Evolutionary conservation across 2,888 invertebrate species (phyloP), one percentile per base, ranked within the genome.

Genomic region (Parelbella ahira): DNA sequence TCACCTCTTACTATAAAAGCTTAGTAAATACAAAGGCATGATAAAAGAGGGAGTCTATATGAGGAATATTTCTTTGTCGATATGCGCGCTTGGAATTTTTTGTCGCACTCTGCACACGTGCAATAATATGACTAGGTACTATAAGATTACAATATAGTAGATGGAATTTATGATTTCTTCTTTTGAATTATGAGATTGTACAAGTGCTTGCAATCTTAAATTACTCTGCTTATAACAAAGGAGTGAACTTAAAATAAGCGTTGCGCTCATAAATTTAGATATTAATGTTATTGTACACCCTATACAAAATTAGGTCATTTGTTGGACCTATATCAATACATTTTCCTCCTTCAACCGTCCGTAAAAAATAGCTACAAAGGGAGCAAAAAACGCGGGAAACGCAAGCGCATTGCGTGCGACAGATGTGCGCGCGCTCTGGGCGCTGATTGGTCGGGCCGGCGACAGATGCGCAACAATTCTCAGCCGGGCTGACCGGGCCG

Each of bases 361-460:
- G 67, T 61, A 81, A 78, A 82, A 76, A 74, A 72, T 66, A 68
- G 64, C 63, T 52, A 53, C 50, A 54, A 64, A 67, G 65, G 62
- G 54, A 57, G 66, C 59, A 66, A 77, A 75, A 76, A 73, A 59
- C 55, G 63, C 66, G 61, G 67, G 67, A n/a, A n/a, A n/a, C n/a
- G n/a, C n/a, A n/a, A n/a, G n/a, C 59, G 63, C 61, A 58, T 58
- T 56, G 57, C 60, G 57, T 54, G 60, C 62, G 67, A 71, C 86
- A 86, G 86, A 81, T 86, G 86, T 75, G 70, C 66, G 66, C 56
- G 43, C 21, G 63, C 68, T 66, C 69, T 64, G 61, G 68, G 56
- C 58, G 50, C 66, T 73, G 71, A 86, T 84, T 83, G 82, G 84
- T 52, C 56, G 13, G 25, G 58, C 49, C 15, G 46, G 34, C 66